Conservation (phyloP, 2,888 invertebrate genomes). For the Drosophila pegasa region DNA sequence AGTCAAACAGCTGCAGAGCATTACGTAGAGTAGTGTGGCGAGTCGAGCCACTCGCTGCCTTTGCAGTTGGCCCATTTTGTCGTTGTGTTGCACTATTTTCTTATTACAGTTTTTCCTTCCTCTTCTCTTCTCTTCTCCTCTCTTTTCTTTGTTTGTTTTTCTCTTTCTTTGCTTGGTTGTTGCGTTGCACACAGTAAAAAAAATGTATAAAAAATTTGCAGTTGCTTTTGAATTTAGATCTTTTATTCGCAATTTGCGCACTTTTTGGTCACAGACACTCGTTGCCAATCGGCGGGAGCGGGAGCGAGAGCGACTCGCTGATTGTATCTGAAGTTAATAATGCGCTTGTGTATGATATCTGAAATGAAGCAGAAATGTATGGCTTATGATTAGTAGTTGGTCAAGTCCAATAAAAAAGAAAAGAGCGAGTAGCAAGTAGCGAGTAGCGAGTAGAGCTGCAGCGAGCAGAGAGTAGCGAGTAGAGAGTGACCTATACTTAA, state of each 20-base stretch:
- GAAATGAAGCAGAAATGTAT: conserved; percentile 24
- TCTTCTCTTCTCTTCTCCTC: conserved; percentile 3
- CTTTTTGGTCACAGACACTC: conserved; percentile 27
- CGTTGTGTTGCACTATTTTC: conserved; percentile 37
- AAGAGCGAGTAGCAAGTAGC: not conserved
- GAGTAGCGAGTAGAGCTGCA: too few species aligned
- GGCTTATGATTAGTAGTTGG: conserved; percentile 28
- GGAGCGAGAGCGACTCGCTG: conserved; percentile 7
- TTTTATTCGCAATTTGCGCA: conserved; percentile 36
- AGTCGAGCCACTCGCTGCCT: conserved; percentile 60
- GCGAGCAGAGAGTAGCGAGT: too few species aligned
- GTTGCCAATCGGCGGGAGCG: conserved; percentile 28
- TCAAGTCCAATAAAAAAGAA: not conserved
- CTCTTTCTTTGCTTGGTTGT: conserved; percentile 7
- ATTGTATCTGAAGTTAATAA: conserved; percentile 34
- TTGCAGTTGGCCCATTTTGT: conserved; percentile 69
- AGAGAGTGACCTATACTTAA: too few species aligned
- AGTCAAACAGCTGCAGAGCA: conserved; percentile 69
- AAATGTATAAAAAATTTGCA: conserved; percentile 50
- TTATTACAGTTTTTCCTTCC: conserved; percentile 4
- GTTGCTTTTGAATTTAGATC: conserved; percentile 40
- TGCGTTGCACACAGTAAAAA: conserved; percentile 48
- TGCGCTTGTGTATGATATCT: conserved; percentile 35
- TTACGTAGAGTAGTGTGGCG: conserved; percentile 52
- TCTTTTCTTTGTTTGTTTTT: conserved; percentile 15